phyloP scores from a whole-genome alignment of 2,888 invertebrate species.

The Conops quadrifasciatus region DNA sequence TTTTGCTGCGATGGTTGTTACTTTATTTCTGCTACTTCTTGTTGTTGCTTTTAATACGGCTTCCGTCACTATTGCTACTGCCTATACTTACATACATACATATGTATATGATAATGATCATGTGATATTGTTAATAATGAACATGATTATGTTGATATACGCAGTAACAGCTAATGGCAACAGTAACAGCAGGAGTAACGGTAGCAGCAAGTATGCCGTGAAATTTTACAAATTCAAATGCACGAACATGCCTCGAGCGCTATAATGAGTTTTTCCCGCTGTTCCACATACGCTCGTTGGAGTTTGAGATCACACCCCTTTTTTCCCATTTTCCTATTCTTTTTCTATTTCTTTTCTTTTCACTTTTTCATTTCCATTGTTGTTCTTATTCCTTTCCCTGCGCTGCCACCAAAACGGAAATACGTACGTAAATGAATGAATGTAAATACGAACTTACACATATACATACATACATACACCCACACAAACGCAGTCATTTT shows the following conservation, averaged over 20 bases:
- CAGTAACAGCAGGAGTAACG: neutral
- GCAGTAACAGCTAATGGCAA: conserved; percentile 13
- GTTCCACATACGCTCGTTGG: neutral
- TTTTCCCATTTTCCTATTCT: neutral
- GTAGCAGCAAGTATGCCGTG: conserved; percentile 1
- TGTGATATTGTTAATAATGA: neutral
- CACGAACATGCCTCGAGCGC: conserved; percentile 25
- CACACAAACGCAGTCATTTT: neutral
- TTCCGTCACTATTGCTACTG: neutral
- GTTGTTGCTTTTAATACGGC: conserved; percentile 6
- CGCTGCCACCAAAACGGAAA: conserved; percentile 15
- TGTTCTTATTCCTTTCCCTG: conserved; percentile 9
- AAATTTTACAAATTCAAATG: conserved; percentile 31
- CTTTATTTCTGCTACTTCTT: neutral
- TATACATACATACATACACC: conserved; percentile 3
- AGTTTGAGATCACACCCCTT: neutral
- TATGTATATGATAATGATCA: too few relatives aligned
- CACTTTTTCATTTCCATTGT: neutral
- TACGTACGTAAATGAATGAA: too few relatives aligned
- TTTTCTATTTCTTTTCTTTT: neutral
- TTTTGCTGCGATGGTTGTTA: neutral
- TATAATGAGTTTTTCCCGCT: conserved; percentile 27
- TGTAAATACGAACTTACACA: neutral
- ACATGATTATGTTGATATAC: neutral
- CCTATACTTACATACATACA: too few relatives aligned